A percentile compares a stretch with the other conserved stretches of the same genome.
Conservation (phyloP, 2,888 invertebrate species). For the Chaetogeoica ovagalla region DNA sequence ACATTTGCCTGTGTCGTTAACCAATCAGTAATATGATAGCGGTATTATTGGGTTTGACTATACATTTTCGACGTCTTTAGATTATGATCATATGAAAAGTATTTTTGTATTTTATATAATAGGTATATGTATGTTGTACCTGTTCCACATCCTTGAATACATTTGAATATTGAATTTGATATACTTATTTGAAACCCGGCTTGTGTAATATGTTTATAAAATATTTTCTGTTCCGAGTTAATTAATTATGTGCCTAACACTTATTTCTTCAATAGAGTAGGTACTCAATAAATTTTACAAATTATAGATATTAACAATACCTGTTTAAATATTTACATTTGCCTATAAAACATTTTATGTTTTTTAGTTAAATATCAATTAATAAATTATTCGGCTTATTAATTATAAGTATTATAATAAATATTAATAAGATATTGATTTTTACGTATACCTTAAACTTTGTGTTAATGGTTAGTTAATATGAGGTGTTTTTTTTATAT, state of each 20-base stretch:
- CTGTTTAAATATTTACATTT: too few species aligned
- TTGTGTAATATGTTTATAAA: not conserved
- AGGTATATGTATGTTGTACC: not conserved
- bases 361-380: too few species aligned
- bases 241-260: not conserved
- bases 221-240: not conserved
- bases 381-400: too few species aligned
- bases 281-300: too few species aligned
- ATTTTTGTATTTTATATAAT: constrained; percentile 9
- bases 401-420: too few species aligned
- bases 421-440: not conserved
- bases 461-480: too few species aligned
- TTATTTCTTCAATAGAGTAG: too few species aligned
- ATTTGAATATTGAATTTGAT: not conserved
- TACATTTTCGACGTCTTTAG: constrained; percentile 10
- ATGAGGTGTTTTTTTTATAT: too few species aligned
- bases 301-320: too few species aligned
- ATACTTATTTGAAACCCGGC: not conserved
- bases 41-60: constrained; percentile 7
- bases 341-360: too few species aligned
- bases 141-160: not conserved
- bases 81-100: constrained; percentile 34
- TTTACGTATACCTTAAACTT: not conserved
- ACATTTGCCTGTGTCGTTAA: constrained; percentile 4
- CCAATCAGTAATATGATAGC: not conserved